These are phyloP conservation scores for Dromas ardeola DNA, from an alignment of 2,113 vertebrate genomes.

Conservation along the genomic window DNA sequence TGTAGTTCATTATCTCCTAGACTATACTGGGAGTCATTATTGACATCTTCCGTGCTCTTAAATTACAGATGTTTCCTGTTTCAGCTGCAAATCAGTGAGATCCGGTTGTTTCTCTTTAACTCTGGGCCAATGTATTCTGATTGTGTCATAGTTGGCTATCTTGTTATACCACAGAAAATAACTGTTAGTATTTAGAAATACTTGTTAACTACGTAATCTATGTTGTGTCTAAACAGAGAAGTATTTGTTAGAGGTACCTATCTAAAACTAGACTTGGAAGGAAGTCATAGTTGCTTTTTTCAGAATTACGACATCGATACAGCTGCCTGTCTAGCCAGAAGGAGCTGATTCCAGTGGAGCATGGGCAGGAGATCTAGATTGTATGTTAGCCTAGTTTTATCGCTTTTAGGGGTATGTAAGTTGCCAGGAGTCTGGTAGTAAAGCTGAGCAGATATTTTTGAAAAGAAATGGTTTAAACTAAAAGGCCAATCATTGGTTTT, in stretches of 20 bases:
- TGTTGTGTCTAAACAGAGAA: slow-evolving; percentile 1
- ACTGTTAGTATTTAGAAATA: slow-evolving; percentile 36
- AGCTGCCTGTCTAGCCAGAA: slow-evolving; percentile 24
- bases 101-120: slow-evolving; percentile 16
- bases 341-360: not conserved
- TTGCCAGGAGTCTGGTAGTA: not conserved
- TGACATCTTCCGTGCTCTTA: not conserved
- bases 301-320: not conserved
- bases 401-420: not conserved
- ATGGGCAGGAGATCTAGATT: not conserved
- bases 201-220: slow-evolving; percentile 2
- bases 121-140: not conserved
- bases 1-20: not conserved
- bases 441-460: not conserved
- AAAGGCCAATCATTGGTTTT: rapidly evolving
- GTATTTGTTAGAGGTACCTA: slow-evolving; percentile 25
- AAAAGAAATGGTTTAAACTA: not conserved
- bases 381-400: not conserved
- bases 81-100: slow-evolving; percentile 36
- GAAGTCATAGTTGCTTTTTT: slow-evolving; percentile 2
- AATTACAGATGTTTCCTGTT: slow-evolving; percentile 67
- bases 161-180: slow-evolving; percentile 19
- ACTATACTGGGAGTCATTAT: not conserved
- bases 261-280: slow-evolving; percentile 55
- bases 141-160: slow-evolving; percentile 48